Base-by-base conservation (phyloP, 2,797 vertebrate species). In the Oophaga sylvatica region DNA sequence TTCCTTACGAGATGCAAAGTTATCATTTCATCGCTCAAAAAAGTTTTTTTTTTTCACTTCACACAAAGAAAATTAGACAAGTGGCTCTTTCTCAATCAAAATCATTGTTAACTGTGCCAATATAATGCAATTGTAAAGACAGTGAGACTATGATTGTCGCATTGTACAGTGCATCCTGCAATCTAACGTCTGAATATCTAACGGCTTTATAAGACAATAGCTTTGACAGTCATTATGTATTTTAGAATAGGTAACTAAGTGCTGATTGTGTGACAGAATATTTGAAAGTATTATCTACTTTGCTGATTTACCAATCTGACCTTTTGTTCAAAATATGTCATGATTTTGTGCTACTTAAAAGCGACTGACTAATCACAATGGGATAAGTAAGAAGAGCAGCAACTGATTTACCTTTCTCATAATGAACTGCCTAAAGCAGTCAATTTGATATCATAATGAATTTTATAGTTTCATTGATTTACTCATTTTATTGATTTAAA, bases 1-100 rank as follows among this genome's bases (percentile, higher is more conserved):
- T 86, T 82, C 56, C 59, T 16, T 83, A 20, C 87, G 53, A 89
- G 89, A 11, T 77, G 82, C 84, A 89, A 91, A 81, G 68, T 73
- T 53, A 77, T 76, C 71, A 89, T 84, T 89, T 90, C 71, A 29
- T 29, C n/a, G 63, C 22, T 83, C 83, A 85, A 76, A 89, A 31
- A 89, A 90, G 56, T 17, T 71, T 75, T 83, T 68, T 68, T 86
- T 80, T 57, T 12, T 41, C 19, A 68, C 15, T 80, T 76, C 29
- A 78, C 22, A 89, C 79, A 89, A 89, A 82, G 26, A 75, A 86
- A 89, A 71, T 78, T 77, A 89, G 45, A 80, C 45, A 80, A 63
- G 31, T 35, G 73, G 48, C n/a, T 87, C 19, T 48, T 26, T 86
- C 71, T 75, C 82, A 78, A 86, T 86, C 84, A 89, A 26, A 62